These are phyloP conservation scores for Rhabdomys dilectus DNA, from an alignment of 2,113 vertebrate genomes.

Conservation along the genomic window DNA sequence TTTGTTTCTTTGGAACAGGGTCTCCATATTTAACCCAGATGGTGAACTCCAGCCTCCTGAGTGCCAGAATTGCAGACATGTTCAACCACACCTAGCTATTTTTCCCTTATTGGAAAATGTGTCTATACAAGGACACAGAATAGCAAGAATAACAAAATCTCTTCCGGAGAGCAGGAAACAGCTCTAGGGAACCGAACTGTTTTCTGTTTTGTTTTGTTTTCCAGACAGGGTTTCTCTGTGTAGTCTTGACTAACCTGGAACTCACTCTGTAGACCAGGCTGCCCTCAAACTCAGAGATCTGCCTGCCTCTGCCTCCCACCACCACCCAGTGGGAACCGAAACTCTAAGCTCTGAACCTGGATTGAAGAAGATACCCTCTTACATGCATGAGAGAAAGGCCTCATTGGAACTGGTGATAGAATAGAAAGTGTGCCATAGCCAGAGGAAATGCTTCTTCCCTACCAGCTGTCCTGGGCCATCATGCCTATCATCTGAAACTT, in stretches of 20 bases:
- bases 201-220: no score
- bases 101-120: neutral
- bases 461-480: neutral
- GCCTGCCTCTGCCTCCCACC: no score
- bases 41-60: neutral
- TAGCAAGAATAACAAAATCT: neutral
- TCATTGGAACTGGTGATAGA: slow-evolving; percentile 12
- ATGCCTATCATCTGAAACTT: neutral
- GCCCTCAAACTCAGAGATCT: no score
- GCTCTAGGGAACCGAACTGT: neutral
- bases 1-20: neutral
- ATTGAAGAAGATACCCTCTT: neutral
- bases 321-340: neutral
- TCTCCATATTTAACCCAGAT: neutral
- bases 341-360: neutral
- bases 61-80: neutral
- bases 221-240: no score
- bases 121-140: neutral
- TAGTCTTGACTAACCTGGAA: no score
- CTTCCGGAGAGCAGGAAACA: neutral
- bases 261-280: no score
- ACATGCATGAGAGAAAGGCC: neutral
- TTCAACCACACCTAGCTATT: neutral
- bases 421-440: neutral
- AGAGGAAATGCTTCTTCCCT: neutral